Evolutionary conservation across 2,888 invertebrate genomes (phyloP), one percentile per base, ranked within the genome.

Genomic region (Neria commutata): DNA sequence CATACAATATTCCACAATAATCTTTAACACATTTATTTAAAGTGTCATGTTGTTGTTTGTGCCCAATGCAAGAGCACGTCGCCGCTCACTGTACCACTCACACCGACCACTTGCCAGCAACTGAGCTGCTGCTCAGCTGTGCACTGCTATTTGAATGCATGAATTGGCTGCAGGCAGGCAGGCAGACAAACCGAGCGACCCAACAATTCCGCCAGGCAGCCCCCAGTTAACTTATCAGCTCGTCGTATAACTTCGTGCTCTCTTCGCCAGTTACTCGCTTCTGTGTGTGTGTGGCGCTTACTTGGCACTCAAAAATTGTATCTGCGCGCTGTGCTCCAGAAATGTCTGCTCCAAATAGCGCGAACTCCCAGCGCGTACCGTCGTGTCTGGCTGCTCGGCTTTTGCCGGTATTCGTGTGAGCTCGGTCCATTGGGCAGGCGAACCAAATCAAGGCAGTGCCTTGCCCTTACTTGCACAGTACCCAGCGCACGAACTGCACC

Each of bases 121-220:
- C 81, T 81, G 80, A 81, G 75, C 74, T 75, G 73, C 65, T 69
- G 70, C 75, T 73, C 74, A 75, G 77, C 73, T 79, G 74, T 78
- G 79, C 77, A 70, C 70, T 70, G 71, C 75, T 81, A 80, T 81
- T 81, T 81, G 69, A 81, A 81, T 75, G 78, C 73, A 80, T 70
- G 65, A 66, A 68, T 72, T 65, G 67, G 65, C 65, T 65, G 61
- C 70, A 65, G 42, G 42, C 42, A 29, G 29, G 29, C 29, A 29
- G 11, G 29, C 29, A 29, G 11, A 29, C 29, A 29, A 5, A 29
- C 5, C 29, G 6, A 29, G 29, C 29, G 29, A 29, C 6, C 29
- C 29, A 29, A 11, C 29, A 5, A 29, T 5, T 11, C 29, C 5
- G 29, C 29, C 11, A 29, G 29, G 6, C 6, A 29, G 5, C 42